phyloP scores from a whole-genome alignment of 2,797 vertebrate genomes.

The Cheirogaleus major region DNA sequence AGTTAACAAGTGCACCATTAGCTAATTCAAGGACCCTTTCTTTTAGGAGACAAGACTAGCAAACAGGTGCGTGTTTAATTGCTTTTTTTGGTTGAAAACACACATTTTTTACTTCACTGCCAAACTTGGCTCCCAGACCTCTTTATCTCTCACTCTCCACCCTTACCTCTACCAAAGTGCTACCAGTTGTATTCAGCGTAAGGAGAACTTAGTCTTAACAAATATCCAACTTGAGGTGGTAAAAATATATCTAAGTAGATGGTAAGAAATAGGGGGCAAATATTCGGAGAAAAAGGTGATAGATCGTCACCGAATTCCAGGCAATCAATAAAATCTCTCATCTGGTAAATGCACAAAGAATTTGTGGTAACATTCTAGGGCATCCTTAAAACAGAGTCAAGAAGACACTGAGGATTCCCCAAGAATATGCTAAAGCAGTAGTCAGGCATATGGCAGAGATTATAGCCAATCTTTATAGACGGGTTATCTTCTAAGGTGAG shows the following conservation, averaged over 20 bases:
- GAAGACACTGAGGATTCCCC: not conserved
- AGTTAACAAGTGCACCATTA: not conserved
- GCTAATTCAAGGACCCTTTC: not conserved
- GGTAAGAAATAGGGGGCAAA: not conserved
- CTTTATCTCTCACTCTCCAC: not conserved
- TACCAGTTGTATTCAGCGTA: not conserved
- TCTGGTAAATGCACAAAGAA: not conserved
- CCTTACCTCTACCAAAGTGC: not conserved
- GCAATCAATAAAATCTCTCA: not conserved
- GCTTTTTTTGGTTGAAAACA: conserved; percentile 8
- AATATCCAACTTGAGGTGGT: not conserved
- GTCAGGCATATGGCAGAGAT: not conserved
- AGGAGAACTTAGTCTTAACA: conserved; percentile 31
- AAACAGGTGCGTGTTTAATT: not conserved
- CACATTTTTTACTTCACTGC: not conserved
- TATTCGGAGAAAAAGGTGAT: not conserved
- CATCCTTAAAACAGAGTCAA: not conserved
- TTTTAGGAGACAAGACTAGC: not conserved
- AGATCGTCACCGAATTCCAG: not conserved
- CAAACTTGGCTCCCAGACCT: not conserved
- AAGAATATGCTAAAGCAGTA: not conserved
- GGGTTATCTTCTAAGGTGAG: not conserved
- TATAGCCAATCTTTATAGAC: not conserved
- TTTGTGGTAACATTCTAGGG: not conserved
- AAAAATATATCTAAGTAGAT: not conserved